phyloP scores from a whole-genome alignment of 2,888 invertebrate genomes.

The Merodon equestris region DNA sequence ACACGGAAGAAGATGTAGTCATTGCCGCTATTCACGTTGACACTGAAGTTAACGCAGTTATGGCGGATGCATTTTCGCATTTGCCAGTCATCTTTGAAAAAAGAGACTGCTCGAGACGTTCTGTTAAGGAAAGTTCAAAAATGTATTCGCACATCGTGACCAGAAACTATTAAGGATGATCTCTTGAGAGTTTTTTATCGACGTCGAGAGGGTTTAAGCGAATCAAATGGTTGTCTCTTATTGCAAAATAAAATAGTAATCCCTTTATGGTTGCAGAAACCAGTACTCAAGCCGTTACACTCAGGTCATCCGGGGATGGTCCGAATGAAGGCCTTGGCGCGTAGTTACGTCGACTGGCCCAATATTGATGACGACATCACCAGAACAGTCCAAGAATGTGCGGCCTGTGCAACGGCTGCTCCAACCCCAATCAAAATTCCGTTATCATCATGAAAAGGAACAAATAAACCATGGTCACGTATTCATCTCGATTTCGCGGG shows the following conservation, averaged over 20 bases:
- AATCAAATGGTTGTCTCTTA: not conserved
- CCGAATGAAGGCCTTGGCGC: conserved; percentile 35
- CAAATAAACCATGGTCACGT: too few relatives aligned
- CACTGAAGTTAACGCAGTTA: too few relatives aligned
- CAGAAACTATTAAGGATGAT: not conserved
- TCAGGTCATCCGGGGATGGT: conserved; percentile 30
- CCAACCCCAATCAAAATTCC: not conserved
- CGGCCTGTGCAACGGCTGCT: not conserved
- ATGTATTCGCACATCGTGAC: too few relatives aligned
- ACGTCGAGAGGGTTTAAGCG: not conserved
- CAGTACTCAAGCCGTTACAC: conserved; percentile 24
- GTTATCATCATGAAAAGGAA: not conserved
- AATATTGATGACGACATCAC: not conserved
- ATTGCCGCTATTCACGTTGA: too few relatives aligned
- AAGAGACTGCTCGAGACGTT: too few relatives aligned
- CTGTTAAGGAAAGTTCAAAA: too few relatives aligned
- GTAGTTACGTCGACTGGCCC: conserved; percentile 20
- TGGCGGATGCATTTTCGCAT: too few relatives aligned
- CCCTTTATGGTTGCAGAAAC: conserved; percentile 20
- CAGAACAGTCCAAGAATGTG: not conserved
- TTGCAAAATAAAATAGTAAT: conserved; percentile 15
- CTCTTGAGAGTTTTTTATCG: not conserved
- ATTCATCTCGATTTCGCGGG: too few relatives aligned
- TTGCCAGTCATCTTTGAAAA: not conserved
- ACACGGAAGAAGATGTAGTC: not conserved